phyloP scores from a whole-genome alignment of 2,113 vertebrate genomes.

The Callospermophilus lateralis region DNA sequence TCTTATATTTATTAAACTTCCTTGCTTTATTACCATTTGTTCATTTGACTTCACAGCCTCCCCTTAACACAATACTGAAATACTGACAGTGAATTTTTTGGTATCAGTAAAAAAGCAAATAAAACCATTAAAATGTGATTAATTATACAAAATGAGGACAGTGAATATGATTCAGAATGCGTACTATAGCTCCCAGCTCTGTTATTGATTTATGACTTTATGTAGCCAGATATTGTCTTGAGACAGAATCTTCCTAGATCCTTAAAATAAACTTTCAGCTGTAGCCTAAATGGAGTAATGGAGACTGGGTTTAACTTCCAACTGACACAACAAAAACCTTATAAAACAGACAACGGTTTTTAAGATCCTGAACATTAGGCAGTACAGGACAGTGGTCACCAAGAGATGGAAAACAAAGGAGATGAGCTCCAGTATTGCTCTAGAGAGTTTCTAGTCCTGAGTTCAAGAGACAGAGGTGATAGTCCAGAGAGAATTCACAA shows the following conservation, averaged over 20 bases:
- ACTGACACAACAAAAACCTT: neutral
- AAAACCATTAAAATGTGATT: neutral
- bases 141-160: neutral
- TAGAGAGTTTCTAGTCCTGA: neutral
- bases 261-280: neutral
- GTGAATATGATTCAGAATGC: neutral
- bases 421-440: neutral
- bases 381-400: neutral
- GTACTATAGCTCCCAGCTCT: neutral
- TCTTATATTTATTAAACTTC: neutral
- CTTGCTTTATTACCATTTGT: neutral
- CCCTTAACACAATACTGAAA: slow-evolving; percentile 1
- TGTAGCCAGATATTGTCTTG: neutral
- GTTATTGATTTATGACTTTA: neutral
- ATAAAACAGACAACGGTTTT: neutral
- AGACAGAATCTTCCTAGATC: neutral
- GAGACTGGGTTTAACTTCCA: neutral
- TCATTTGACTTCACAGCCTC: slow-evolving; percentile 30
- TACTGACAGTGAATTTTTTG: neutral
- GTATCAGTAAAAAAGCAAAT: neutral
- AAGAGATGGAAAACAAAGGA: neutral
- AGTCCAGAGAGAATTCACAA: neutral
- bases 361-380: neutral
- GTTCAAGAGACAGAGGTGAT: neutral
- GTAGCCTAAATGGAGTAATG: neutral